Base-by-base conservation (phyloP, 2,888 invertebrate species). In the Prostheceraeus crozeri region DNA sequence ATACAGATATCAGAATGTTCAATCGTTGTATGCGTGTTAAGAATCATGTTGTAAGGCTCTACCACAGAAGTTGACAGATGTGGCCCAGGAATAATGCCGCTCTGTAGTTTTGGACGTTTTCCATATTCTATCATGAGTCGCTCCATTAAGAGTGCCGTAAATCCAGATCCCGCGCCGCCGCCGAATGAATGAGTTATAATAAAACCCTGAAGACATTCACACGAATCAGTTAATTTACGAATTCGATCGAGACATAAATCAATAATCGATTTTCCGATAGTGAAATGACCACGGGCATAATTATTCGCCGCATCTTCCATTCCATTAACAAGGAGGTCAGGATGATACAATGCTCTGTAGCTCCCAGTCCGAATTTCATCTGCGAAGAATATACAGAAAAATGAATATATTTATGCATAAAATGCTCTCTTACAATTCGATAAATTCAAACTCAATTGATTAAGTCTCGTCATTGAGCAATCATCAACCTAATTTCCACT, bases 301-400 rank as follows among this genome's bases (percentile, higher is more conserved):
- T 55, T 55, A 16, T 36, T 55, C 8, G 55, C 48, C 4, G 55
- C 55, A 55, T 55, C 55, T 35, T 55, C 55, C 21, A n/a, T 4
- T 6, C 55, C 36, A 8, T 19, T 35, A 10, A 55, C 19, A 27
- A 36, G n/a, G 4, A 16, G 11, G 19, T 55, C 25, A 2, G 55
- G 55, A 35, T 55, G 55, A 55, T 35, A 55, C 2, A 55, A 21
- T 30, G 27, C 35, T n/a, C 53, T 11, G 14, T 33, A 33, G 3
- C 10, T n/a, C 4, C 53, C 33, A 14, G 3, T 53, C 16, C 19
- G 3, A 8, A 53, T 53, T 31, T 53, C 30, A 53, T 53, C 53
- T 53, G n/a, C n/a, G n/a, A n/a, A n/a, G n/a, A n/a, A n/a, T n/a
- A n/a, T n/a, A n/a, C n/a, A n/a, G n/a, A n/a, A n/a, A n/a, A n/a